A percentile compares a stretch with the other conserved stretches of the same genome.
These are phyloP conservation scores for Drosophila albomicans DNA, from an alignment of 1,140 invertebrate species.

Conservation along the genomic window DNA sequence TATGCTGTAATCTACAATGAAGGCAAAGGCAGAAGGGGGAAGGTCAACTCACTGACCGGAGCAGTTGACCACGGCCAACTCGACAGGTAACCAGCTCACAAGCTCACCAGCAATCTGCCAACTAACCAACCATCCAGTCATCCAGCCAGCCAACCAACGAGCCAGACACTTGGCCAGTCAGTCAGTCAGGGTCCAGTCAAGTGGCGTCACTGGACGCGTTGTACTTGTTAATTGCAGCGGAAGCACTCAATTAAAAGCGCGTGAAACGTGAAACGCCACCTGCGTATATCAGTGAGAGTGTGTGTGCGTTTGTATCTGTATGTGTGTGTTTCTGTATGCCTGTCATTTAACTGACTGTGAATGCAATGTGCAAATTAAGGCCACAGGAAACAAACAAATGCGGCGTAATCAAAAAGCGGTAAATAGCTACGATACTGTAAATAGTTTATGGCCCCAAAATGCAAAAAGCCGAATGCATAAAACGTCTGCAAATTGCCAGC, in stretches of 20 bases:
- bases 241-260: conserved; percentile 83
- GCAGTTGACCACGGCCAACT: conserved; percentile 13
- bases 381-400: conserved; percentile 81
- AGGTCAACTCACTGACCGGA: conserved; percentile 23
- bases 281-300: conserved; percentile 35
- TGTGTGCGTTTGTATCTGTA: not conserved
- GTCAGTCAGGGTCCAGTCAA: conserved; percentile 36
- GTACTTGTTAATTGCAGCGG: conserved; percentile 83
- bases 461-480: conserved; percentile 54
- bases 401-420: conserved; percentile 81
- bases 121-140: not conserved
- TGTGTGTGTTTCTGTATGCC: conserved; percentile 13
- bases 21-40: conserved; percentile 50
- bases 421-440: conserved; percentile 75
- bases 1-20: conserved; percentile 67
- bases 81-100: conserved; percentile 32
- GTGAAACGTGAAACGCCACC: conserved; percentile 79
- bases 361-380: conserved; percentile 72
- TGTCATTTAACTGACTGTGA: conserved; percentile 51
- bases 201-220: conserved; percentile 65
- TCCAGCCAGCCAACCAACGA: conserved; percentile 25
- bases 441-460: conserved; percentile 74
- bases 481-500: conserved; percentile 10
- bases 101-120: conserved; percentile 32
- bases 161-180: conserved; percentile 46